phyloP scores from a whole-genome alignment of 1,140 invertebrate genomes.

The Ladona fulva region DNA sequence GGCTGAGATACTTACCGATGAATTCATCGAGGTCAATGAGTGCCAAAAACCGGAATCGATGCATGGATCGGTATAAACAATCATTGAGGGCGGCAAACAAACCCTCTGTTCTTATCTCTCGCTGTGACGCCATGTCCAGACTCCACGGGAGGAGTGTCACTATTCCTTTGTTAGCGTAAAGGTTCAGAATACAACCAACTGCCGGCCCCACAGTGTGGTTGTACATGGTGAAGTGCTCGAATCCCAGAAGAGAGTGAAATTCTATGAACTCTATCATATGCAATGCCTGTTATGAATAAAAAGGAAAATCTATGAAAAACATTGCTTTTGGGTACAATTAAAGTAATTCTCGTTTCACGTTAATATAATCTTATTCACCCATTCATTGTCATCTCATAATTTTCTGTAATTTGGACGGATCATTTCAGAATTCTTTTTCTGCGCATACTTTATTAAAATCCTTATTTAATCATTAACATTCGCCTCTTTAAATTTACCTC shows the following conservation, averaged over 20 bases:
- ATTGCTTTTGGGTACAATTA: too few relatives aligned
- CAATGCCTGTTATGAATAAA: conserved; percentile 34
- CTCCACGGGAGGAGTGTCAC: conserved; percentile 82
- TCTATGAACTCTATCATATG: conserved; percentile 90
- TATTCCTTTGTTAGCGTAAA: conserved; percentile 55
- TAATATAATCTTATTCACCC: too few relatives aligned
- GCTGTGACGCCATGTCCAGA: conserved; percentile 78
- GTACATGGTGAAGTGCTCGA: conserved; percentile 84
- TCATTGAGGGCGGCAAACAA: conserved; percentile 88
- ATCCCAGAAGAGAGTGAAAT: conserved; percentile 75
- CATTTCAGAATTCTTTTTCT: too few relatives aligned
- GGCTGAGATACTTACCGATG: conserved; percentile 42
- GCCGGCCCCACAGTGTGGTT: conserved; percentile 77
- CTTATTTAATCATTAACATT: too few relatives aligned
- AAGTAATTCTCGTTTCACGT: too few relatives aligned
- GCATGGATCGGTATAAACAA: conserved; percentile 85
- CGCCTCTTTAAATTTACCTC: too few relatives aligned
- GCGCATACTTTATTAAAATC: too few relatives aligned
- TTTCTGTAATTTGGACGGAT: too few relatives aligned
- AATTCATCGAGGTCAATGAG: conserved; percentile 88
- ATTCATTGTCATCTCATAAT: too few relatives aligned
- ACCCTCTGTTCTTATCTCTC: conserved; percentile 85
- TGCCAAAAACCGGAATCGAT: conserved; percentile 65
- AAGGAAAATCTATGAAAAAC: too few relatives aligned
- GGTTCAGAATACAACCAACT: conserved; percentile 58